Evolutionary conservation across 2,113 vertebrate species (phyloP).

Genomic region (Odocoileus virginianus): DNA sequence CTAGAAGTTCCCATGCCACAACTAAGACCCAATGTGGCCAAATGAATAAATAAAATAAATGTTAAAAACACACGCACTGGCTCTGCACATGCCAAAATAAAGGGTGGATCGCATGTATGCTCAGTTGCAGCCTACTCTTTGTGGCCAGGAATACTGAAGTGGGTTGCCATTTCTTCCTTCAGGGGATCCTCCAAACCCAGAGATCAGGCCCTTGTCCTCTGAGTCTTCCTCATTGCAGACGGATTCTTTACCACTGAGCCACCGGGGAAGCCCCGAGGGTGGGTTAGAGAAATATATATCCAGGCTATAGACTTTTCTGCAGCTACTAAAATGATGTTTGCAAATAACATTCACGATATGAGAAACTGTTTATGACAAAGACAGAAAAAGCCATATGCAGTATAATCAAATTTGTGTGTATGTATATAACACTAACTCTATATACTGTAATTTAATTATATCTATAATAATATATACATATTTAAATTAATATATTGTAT

Average conservation of each 20-base stretch:
- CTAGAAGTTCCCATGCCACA: neutral
- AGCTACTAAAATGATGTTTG: no score
- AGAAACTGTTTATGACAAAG: neutral
- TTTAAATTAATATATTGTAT: neutral
- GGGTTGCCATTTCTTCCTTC: neutral
- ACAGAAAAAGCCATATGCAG: neutral
- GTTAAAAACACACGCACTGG: neutral
- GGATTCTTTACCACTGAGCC: neutral
- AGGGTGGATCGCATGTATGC: neutral
- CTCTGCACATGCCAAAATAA: neutral
- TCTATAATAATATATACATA: neutral
- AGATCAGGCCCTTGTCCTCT: neutral
- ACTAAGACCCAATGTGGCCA: neutral
- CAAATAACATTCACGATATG: neutral
- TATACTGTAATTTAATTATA: neutral
- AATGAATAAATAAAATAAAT: neutral
- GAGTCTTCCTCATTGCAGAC: neutral
- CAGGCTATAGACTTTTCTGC: neutral
- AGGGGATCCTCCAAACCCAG: neutral
- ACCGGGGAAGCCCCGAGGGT: fast-evolving
- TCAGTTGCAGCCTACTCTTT: neutral
- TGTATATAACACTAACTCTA: neutral
- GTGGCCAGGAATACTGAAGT: neutral
- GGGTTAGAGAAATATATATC: neutral
- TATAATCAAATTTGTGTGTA: neutral